A percentile compares a stretch with the other conserved stretches of the same genome.
phyloP scores from a whole-genome alignment of 2,797 vertebrate species.

The Myotis myotis region DNA sequence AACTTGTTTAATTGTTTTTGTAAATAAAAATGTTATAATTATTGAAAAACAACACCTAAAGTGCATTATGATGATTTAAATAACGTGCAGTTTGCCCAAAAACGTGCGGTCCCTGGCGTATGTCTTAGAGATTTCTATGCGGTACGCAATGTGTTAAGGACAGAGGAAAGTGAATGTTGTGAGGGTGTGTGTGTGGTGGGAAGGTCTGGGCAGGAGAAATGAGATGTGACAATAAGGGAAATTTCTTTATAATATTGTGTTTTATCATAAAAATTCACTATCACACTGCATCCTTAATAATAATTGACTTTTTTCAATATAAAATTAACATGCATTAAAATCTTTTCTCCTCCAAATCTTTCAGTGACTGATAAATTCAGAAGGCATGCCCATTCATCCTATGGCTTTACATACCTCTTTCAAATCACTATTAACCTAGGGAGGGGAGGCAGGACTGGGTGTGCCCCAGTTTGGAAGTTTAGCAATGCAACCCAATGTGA shows the following conservation, averaged over 20 bases:
- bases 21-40: no score
- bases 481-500: neutral
- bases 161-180: neutral
- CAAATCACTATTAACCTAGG: slow-evolving; percentile 10
- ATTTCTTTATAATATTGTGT: neutral
- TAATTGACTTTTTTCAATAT: neutral
- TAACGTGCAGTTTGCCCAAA: no score
- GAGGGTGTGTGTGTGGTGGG: neutral
- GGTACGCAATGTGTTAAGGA: no score
- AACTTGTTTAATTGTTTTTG: no score
- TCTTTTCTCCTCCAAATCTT: neutral
- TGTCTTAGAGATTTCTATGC: no score
- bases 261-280: slow-evolving; percentile 46
- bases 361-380: slow-evolving; percentile 3
- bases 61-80: no score
- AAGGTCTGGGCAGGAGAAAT: neutral
- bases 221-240: neutral
- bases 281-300: neutral
- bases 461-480: slow-evolving; percentile 30
- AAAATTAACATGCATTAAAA: slow-evolving; percentile 24
- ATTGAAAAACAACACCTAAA: no score
- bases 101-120: no score
- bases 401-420: neutral
- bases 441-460: neutral
- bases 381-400: neutral